A percentile compares a stretch with the other conserved stretches of the same genome.
These are phyloP conservation scores for Trinectes maculatus DNA, from an alignment of 2,113 vertebrate species.

Conservation along the genomic window DNA sequence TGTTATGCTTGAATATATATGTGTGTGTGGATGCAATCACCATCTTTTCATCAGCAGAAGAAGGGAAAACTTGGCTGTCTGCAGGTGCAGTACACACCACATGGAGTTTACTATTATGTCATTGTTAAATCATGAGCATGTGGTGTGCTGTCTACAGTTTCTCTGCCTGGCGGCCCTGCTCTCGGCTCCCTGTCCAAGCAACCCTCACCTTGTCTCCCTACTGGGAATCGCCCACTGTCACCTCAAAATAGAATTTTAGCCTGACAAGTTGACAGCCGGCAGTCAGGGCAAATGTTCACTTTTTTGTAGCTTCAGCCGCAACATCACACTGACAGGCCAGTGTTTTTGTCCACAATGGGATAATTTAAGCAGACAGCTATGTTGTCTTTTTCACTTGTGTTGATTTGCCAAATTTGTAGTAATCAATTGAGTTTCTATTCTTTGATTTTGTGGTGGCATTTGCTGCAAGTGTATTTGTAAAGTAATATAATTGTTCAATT, in stretches of 20 bases:
- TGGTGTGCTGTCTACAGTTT: constrained; percentile 1
- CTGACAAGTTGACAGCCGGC: constrained; percentile 66
- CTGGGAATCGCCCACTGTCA: constrained; percentile 50
- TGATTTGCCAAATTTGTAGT: too few species aligned
- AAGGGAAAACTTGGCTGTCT: not conserved
- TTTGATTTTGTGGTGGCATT: too few species aligned
- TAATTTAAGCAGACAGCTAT: constrained; percentile 1
- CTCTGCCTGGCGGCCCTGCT: not conserved
- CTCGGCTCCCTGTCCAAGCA: constrained; percentile 11
- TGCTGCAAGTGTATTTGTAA: too few species aligned
- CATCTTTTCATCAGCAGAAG: too few species aligned
- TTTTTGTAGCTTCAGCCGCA: constrained; percentile 29
- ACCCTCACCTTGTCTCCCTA: constrained; percentile 14
- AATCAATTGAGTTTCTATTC: too few species aligned
- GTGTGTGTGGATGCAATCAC: too few species aligned
- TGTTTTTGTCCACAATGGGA: constrained; percentile 12
- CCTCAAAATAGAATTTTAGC: constrained; percentile 57
- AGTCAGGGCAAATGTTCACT: constrained; percentile 44
- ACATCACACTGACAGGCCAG: constrained; percentile 45
- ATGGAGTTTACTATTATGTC: not conserved
- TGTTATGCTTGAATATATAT: too few species aligned
- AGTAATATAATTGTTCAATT: too few species aligned
- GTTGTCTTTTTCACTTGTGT: constrained; percentile 9
- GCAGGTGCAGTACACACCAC: constrained; percentile 14
- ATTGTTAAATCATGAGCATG: constrained; percentile 12